Evolutionary conservation across 30 jellyfish, hydroid and myxozoan species (phyloP).

Genomic region (Pelagia noctiluca): DNA sequence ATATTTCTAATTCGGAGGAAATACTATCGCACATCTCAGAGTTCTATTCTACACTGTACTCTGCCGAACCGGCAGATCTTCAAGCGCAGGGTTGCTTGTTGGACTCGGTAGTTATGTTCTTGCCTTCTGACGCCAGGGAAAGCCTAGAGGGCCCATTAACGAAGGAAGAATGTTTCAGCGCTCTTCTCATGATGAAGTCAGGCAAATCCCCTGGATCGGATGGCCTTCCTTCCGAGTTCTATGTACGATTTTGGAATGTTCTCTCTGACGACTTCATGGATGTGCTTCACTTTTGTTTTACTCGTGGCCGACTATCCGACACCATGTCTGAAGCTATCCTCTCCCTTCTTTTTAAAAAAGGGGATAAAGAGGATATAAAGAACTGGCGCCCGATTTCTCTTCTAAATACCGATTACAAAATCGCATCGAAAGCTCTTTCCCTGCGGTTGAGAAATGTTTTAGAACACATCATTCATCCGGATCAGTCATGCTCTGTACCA

Average conservation of each 20-base stretch:
- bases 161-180: constrained; percentile 2
- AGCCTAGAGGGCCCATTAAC: constrained; percentile 7
- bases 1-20: no score
- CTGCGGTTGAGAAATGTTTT: constrained; percentile 5
- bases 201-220: constrained; percentile 41
- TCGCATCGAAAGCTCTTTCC: constrained; percentile 38
- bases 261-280: constrained; percentile 1
- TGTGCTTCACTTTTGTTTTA: background rate
- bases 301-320: background rate
- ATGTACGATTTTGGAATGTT: constrained; percentile 21
- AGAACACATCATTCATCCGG: constrained; percentile 1
- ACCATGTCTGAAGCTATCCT: constrained; percentile 35
- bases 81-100: background rate
- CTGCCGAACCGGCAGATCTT: background rate
- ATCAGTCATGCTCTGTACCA: constrained; percentile 73
- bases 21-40: no score
- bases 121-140: background rate
- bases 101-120: background rate
- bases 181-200: background rate
- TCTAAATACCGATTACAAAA: constrained; percentile 33
- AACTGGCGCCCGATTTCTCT: no score
- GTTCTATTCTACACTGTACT: background rate
- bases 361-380: no score
- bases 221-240: constrained; percentile 21
- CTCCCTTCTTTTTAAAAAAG: background rate